phyloP scores from a whole-genome alignment of 2,113 vertebrate genomes.

The Panthera tigris region DNA sequence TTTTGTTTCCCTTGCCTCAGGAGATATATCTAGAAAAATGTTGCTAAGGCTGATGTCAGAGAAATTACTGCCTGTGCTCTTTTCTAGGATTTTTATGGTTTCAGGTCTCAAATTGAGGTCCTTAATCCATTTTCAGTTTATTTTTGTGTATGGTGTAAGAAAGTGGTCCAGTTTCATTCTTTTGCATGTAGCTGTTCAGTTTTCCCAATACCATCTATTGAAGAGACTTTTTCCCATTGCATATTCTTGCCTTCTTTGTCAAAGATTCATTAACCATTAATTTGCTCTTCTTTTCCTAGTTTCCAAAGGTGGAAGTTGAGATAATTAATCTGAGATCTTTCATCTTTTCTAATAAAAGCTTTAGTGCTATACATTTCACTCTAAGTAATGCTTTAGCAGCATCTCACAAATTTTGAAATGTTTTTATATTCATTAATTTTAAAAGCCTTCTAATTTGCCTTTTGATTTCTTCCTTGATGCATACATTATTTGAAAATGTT shows the following conservation, averaged over 20 bases:
- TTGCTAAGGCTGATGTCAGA: neutral
- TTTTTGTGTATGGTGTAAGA: neutral
- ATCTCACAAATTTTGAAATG: neutral
- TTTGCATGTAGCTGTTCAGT: neutral
- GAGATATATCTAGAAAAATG: neutral
- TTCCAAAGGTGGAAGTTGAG: neutral
- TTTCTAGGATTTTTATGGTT: neutral
- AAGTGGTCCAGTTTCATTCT: neutral
- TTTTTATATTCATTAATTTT: constrained; percentile 1
- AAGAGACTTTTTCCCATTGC: neutral
- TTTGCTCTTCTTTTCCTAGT: neutral
- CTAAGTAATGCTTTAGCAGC: neutral
- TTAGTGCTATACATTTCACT: neutral
- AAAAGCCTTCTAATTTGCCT: neutral
- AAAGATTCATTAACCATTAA: neutral
- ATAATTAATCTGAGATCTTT: neutral
- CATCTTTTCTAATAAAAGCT: neutral
- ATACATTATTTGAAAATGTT: neutral
- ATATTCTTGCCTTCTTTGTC: neutral
- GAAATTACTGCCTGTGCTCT: neutral
- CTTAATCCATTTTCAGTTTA: neutral
- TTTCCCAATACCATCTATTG: neutral
- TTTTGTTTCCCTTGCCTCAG: neutral
- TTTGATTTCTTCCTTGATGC: neutral
- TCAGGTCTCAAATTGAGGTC: neutral